Evolutionary conservation across 2,888 invertebrate genomes (phyloP), one percentile per base, ranked within the genome.

Genomic region (Euproctis similis): DNA sequence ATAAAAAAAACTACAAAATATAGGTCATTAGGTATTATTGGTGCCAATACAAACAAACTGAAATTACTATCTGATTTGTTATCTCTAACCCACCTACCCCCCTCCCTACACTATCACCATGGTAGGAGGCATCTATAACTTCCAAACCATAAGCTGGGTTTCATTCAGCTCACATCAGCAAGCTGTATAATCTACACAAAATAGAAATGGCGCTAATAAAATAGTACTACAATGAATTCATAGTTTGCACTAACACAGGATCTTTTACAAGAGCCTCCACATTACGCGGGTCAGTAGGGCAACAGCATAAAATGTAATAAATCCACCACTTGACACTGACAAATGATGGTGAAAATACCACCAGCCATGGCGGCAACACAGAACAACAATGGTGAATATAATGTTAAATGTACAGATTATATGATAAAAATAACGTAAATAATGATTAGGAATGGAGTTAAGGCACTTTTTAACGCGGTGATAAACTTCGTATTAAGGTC

Each of bases 261-360:
- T 28, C 34, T 27, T 26, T 32, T 18, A 32, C 17, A 26, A 30
- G 11, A 21, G 6, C 1, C 19, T 39, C 33, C 34, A 36, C 38
- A 42, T 29, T 42, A 30, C 47, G 47, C 44, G 30, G 22, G 68
- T 68, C 61, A 68, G 54, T 65, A 46, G 69, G 65, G 42, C 46
- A 47, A 34, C 38, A 53, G 58, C 60, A 64, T 64, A 68, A 67
- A 67, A 51, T 55, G 58, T 60, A 64, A 70, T 70, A 68, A 70
- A 69, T 69, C 61, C 55, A 43, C 59, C 54, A 44, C 61, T 60
- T 58, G 70, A 70, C 70, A 66, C 61, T 67, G 68, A 70, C 62
- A 68, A 70, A 70, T 64, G 66, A 58, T 61, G 53, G 57, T 49
- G 50, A 52, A 61, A 28, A 44, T 40, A 49, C 37, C 42, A 36